phyloP scores from a whole-genome alignment of 2,797 vertebrate genomes.

The Mareca penelope region DNA sequence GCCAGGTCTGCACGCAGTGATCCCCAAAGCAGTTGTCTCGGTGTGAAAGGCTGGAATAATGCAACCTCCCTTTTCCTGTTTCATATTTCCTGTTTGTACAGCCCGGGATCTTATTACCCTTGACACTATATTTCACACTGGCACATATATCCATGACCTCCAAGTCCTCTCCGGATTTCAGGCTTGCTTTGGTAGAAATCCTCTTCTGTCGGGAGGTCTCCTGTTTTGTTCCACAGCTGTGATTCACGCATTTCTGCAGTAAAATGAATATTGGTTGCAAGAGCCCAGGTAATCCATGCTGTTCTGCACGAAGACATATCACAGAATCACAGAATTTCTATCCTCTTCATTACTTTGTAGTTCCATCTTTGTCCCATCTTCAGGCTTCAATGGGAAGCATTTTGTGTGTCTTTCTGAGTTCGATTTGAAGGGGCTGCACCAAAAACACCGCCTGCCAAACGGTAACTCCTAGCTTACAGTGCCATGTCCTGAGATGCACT shows the following conservation, averaged over 20 bases:
- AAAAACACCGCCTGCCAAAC: not conserved
- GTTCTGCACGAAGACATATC: not conserved
- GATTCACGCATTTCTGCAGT: not conserved
- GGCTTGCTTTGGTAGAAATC: not conserved
- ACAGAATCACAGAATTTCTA: too few relatives aligned
- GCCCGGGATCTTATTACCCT: not conserved
- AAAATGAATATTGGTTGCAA: not conserved
- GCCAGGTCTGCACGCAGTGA: not conserved
- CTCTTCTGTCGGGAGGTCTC: not conserved
- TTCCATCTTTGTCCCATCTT: not conserved
- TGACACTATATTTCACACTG: constrained; percentile 6
- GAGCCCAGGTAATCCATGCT: not conserved
- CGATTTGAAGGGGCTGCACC: not conserved
- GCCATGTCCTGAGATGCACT: not conserved
- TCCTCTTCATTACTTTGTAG: not conserved
- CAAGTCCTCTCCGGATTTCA: not conserved
- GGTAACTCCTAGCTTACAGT: not conserved
- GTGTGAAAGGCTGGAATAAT: constrained; percentile 7
- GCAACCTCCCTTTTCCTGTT: constrained; percentile 17
- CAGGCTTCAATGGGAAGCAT: not conserved
- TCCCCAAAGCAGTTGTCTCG: not conserved
- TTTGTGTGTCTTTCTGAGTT: not conserved
- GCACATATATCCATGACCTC: not conserved
- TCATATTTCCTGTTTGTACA: constrained; percentile 14
- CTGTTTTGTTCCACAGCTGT: not conserved